Conservation (phyloP, 2,797 vertebrate species). For the Zonotrichia albicollis region DNA sequence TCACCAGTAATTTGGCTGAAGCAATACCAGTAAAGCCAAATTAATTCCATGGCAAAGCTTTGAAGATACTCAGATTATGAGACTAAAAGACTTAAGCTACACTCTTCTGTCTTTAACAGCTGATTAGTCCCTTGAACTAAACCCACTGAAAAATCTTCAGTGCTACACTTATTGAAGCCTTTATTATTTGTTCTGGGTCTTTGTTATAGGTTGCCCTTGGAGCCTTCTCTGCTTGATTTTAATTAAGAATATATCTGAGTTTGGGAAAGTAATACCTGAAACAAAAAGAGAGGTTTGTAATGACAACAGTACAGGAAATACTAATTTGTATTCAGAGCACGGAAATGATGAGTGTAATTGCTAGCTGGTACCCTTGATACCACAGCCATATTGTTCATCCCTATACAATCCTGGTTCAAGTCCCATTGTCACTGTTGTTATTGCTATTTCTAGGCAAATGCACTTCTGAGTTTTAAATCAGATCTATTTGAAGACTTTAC, state of each 20-base stretch:
- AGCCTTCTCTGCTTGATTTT: slow-evolving; percentile 25
- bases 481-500: background rate
- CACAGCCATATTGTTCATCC: background rate
- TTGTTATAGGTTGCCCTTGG: background rate
- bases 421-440: background rate
- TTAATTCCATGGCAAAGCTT: slow-evolving; percentile 5
- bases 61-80: background rate
- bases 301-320: background rate
- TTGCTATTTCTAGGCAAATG: background rate
- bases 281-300: slow-evolving; percentile 11
- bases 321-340: slow-evolving; percentile 1
- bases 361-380: background rate
- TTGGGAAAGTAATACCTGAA: slow-evolving; percentile 32
- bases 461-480: background rate
- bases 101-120: background rate
- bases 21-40: background rate
- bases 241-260: slow-evolving; percentile 35
- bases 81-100: slow-evolving; percentile 6
- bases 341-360: background rate
- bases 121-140: slow-evolving; percentile 10
- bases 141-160: background rate
- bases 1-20: background rate
- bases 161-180: background rate
- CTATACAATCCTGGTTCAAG: background rate
- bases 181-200: slow-evolving; percentile 13